Conservation (phyloP, 2,797 vertebrate species). For the Craterocephalus amniculus region DNA sequence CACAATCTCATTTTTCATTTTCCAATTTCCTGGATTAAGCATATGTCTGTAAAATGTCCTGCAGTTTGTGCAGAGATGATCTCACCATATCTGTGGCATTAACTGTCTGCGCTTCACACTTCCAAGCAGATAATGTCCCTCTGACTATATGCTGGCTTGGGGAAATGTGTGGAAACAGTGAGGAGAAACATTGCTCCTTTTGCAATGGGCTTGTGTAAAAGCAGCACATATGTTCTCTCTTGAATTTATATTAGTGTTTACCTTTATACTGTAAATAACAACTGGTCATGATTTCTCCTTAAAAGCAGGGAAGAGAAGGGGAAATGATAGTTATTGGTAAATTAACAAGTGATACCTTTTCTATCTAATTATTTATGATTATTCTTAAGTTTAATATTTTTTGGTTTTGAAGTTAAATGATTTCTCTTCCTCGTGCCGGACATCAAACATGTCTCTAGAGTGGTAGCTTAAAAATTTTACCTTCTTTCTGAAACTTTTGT, state of each 20-base stretch:
- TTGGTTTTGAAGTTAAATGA: background rate
- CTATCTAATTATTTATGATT: background rate
- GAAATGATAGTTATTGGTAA: background rate
- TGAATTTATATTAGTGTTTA: background rate
- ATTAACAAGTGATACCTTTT: background rate
- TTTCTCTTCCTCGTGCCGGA: background rate
- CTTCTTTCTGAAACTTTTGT: constrained; percentile 11
- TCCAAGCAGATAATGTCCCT: constrained; percentile 30
- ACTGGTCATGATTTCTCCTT: background rate
- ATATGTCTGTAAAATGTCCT: constrained; percentile 35
- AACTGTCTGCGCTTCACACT: constrained; percentile 8
- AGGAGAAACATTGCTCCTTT: constrained; percentile 16
- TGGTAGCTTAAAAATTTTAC: constrained; percentile 18
- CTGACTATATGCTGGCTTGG: constrained; percentile 21
- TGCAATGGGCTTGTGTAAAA: background rate
- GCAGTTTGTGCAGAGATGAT: constrained; percentile 18
- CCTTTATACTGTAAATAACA: background rate
- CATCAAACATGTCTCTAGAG: background rate
- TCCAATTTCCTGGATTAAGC: constrained; percentile 49
- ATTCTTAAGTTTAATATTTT: background rate
- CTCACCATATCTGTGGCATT: constrained; percentile 9
- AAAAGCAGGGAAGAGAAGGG: background rate
- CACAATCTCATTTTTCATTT: constrained; percentile 36
- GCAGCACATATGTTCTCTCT: background rate
- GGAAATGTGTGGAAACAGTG: constrained; percentile 4